Base-by-base conservation (phyloP, 2,113 vertebrate species). In the Euleptes europaea region DNA sequence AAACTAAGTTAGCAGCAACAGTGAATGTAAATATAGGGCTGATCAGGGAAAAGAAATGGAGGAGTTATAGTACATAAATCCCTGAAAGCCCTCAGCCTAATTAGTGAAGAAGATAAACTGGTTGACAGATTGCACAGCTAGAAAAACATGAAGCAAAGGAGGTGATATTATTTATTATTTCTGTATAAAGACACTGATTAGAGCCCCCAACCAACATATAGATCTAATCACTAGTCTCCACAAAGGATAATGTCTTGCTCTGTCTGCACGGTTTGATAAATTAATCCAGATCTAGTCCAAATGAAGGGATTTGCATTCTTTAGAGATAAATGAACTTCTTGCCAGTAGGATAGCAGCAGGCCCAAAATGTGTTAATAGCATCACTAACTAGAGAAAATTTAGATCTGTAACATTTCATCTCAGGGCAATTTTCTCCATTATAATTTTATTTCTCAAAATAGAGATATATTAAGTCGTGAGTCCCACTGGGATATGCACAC, bases 21-120 rank as follows among this genome's bases (percentile, higher is more conserved):
- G 80, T 73, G 88, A 90, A 85, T 80, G 81, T 82, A 94, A 93
- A 95, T 89, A 86, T 1, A 1, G 49, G 91, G 89, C 71, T 93
- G 93, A 93, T 93, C 92, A 93, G 82, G 78, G 88, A 26, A 75
- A 85, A 70, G 87, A 90, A 87, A 90, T 88, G 90, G 90, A 91
- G 88, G 83, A 93, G 78, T 84, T 90, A 77, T 1, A 33, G 60
- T 72, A 72, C 67, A 87, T 91, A 93, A 93, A 92, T 91, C 87
- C 78, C 75, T 63, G 86, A 87, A 90, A 94, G 78, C 23, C 82
- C 73, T 83, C 14, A 87, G 89, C 73, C 91, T 94, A 94, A 93
- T 95, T 93, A 94, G 91, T 84, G 82, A 88, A 89, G 84, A 89
- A 92, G 88, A 92, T 93, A 92, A 93, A 95, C 89, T 87, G 80